Evolutionary conservation across 2,888 invertebrate species (phyloP).

Genomic region (Trichogramma evanescens): DNA sequence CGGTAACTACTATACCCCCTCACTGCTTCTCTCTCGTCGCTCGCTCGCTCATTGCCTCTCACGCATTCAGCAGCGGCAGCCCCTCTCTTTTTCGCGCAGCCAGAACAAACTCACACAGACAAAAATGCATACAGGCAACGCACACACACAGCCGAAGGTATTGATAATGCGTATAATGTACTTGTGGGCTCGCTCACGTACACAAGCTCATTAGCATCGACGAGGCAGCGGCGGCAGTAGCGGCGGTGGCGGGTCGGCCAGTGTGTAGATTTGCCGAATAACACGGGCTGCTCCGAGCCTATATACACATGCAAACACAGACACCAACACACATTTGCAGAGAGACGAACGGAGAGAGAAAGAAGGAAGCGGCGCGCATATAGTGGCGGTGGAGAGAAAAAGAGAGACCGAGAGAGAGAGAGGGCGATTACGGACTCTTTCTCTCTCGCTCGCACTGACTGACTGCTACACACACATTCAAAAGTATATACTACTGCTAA

Average conservation of each 20-base stretch:
- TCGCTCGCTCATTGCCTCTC: conserved; percentile 24
- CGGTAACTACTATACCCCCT: conserved; percentile 47
- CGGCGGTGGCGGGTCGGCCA: not conserved
- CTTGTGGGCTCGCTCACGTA: not conserved
- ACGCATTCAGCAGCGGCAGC: not conserved
- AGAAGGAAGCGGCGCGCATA: not conserved
- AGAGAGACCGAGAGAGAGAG: conserved; percentile 11
- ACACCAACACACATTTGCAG: no score
- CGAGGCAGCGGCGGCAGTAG: not conserved
- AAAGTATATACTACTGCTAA: no score
- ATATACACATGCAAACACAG: no score
- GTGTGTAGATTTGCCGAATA: no score
- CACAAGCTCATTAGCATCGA: conserved; percentile 30
- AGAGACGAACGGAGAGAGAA: not conserved
- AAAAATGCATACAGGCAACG: conserved; percentile 14
- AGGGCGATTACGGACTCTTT: no score
- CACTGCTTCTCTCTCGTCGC: conserved; percentile 38
- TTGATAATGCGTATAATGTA: conserved; percentile 14
- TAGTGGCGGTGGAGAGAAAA: conserved; percentile 10
- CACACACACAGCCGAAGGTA: conserved; percentile 22
- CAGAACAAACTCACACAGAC: conserved; percentile 20
- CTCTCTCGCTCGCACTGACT: no score
- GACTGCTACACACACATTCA: no score
- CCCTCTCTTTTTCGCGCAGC: conserved; percentile 12
- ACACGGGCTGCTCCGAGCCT: no score